Base-by-base conservation (phyloP, 2,113 vertebrate species). In the Myodes glareolus region DNA sequence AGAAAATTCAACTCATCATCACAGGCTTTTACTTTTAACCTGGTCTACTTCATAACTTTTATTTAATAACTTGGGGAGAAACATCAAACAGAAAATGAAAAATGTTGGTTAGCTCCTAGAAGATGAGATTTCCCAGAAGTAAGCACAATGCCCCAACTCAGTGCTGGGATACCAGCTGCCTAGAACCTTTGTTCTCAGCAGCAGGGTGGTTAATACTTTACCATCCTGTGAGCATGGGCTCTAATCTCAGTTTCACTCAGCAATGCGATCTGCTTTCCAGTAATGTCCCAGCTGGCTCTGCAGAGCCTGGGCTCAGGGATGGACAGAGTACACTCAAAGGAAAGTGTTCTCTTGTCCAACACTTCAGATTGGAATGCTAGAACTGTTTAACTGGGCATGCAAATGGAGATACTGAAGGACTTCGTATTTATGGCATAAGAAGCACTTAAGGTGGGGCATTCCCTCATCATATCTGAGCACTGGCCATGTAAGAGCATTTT, bases 61-160 rank as follows among this genome's bases (percentile, higher is more conserved):
- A 82, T 84, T 90, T 90, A 95, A 70, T 55, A 47, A 95, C 36
- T 91, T 96, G 21, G 12, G 3, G 52, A 52, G 96, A 36, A 85
- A 90, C 6, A 76, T 3, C 75, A 47, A 96, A 92, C 89, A 58
- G 17, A 25, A 84, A 90, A 75, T 27, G 80, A 52, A 94, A 92
- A 96, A 31, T 77, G 31, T 36, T 39, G 33, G 36, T 92, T 93
- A 85, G 75, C 55, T 77, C 39, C 76, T 81, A 27, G n/a, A 70
- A 90, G 13, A 93, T 80, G 33, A 95, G 80, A 90, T 85, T 94
- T 80, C 61, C 61, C 68, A 82, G n/a, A 65, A 39, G 47, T 82
- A 92, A 73, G 58, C 47, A n/a, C 45, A 90, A 90, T 88, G 67
- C 17, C 63, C 23, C 47, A 5, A 55, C 47, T 88, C 70, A 12